These are phyloP conservation scores for Acestrorhynchus altus DNA, from an alignment of 2,797 vertebrate genomes.

Conservation along the genomic window DNA sequence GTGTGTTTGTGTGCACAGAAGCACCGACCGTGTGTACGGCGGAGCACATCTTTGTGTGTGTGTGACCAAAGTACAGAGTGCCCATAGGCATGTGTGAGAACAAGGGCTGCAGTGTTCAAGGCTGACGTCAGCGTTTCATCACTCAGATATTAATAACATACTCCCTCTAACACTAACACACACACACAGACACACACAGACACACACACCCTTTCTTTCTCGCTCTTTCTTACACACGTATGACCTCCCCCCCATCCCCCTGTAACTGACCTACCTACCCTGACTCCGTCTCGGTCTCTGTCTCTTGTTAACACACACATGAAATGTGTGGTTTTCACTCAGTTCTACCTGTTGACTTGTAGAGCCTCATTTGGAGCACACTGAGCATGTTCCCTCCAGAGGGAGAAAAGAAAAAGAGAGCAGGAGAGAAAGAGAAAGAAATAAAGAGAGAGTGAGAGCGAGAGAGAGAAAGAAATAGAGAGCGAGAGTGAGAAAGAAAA, in stretches of 20 bases:
- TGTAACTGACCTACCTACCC: conserved; percentile 7
- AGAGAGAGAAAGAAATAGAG: too few species aligned
- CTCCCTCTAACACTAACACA: conserved; percentile 36
- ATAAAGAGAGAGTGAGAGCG: too few species aligned
- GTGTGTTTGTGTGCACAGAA: conserved; percentile 20
- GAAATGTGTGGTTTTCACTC: neutral
- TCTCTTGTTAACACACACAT: conserved; percentile 4
- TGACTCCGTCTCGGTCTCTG: neutral
- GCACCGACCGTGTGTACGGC: conserved; percentile 46
- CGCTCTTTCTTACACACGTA: conserved; percentile 20
- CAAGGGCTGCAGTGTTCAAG: conserved; percentile 74
- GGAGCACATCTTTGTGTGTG: conserved; percentile 20
- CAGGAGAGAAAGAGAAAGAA: too few species aligned
- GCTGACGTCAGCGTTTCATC: conserved; percentile 74
- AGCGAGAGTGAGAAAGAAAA: too few species aligned
- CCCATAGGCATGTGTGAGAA: conserved; percentile 66
- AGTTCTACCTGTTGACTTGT: neutral
- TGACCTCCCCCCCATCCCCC: conserved; percentile 6
- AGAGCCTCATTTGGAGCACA: conserved; percentile 1
- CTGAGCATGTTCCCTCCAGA: neutral
- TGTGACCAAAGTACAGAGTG: conserved; percentile 53
- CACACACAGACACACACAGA: conserved; percentile 6
- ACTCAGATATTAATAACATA: conserved; percentile 73
- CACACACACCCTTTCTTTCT: conserved; percentile 11
- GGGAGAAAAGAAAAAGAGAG: too few species aligned